These are phyloP conservation scores for Casuarius casuarius DNA, from an alignment of 2,113 vertebrate species.

Conservation along the genomic window DNA sequence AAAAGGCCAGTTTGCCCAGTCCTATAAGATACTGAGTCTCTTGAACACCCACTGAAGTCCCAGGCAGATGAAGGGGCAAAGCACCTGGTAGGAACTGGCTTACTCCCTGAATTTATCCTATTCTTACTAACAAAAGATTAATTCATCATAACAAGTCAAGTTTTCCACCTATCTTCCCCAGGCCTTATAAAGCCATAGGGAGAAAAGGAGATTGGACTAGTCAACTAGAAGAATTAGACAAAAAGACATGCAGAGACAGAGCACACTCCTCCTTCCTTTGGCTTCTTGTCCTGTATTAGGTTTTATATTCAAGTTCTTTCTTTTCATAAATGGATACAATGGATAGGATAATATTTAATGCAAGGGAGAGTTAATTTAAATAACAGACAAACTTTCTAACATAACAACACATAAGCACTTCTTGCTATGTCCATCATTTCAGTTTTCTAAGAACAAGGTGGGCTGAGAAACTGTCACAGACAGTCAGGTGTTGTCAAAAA, in stretches of 20 bases:
- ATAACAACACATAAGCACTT: background rate
- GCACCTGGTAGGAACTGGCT: background rate
- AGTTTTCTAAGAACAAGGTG: background rate
- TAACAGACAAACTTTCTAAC: background rate
- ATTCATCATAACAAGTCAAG: background rate
- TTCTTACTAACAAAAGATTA: background rate
- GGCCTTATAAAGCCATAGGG: background rate
- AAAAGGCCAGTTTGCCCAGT: background rate
- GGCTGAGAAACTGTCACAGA: background rate
- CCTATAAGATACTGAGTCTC: background rate
- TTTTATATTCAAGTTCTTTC: background rate
- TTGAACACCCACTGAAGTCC: accelerated
- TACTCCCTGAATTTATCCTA: background rate
- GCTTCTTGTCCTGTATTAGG: background rate
- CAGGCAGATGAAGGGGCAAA: background rate
- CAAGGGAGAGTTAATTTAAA: background rate
- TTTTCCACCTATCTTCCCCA: background rate
- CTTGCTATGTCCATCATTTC: background rate
- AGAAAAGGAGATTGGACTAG: background rate
- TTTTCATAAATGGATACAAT: background rate
- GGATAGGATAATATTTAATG: background rate
- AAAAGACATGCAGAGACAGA: background rate
- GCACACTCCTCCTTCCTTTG: background rate
- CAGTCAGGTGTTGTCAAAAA: background rate
- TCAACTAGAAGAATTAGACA: background rate